Evolutionary conservation across 2,888 invertebrate species (phyloP).

Genomic region (Nebria salina): DNA sequence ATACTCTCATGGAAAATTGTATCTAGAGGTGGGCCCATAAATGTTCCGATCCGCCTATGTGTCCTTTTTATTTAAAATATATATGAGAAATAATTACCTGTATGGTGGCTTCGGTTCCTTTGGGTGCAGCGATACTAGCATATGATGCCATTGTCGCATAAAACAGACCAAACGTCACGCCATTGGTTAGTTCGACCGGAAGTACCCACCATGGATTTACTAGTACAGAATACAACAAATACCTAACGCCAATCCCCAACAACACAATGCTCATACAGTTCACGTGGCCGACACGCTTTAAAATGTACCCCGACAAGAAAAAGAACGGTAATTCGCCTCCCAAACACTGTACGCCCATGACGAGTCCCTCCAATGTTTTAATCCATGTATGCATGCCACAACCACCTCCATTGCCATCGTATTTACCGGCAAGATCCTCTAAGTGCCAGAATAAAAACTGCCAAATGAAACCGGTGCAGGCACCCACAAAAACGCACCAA

Average conservation of each 20-base stretch:
- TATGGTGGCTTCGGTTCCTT: slow-evolving; percentile 87
- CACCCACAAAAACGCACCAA: slow-evolving; percentile 84
- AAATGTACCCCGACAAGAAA: slow-evolving; percentile 81
- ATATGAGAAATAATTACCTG: slow-evolving; percentile 67
- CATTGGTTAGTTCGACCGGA: slow-evolving; percentile 86
- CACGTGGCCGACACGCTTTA: slow-evolving; percentile 82
- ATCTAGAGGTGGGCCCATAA: no score
- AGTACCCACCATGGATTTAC: slow-evolving; percentile 85
- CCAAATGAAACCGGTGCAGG: slow-evolving; percentile 87
- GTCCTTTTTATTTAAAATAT: neutral
- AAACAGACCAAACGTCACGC: slow-evolving; percentile 88
- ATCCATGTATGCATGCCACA: slow-evolving; percentile 60
- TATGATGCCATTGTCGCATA: slow-evolving; percentile 91
- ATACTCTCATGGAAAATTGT: no score
- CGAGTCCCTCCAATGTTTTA: slow-evolving; percentile 65
- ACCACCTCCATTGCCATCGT: slow-evolving; percentile 55
- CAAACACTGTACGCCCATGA: slow-evolving; percentile 82
- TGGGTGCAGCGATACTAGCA: slow-evolving; percentile 83
- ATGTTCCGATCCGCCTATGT: neutral
- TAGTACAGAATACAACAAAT: slow-evolving; percentile 82
- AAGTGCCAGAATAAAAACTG: slow-evolving; percentile 88
- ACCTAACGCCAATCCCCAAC: slow-evolving; percentile 81
- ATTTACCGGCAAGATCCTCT: slow-evolving; percentile 71
- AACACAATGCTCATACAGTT: slow-evolving; percentile 86
- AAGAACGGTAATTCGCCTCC: slow-evolving; percentile 88